phyloP scores from a whole-genome alignment of 2,888 invertebrate genomes.

The Acholoe squamosa region DNA sequence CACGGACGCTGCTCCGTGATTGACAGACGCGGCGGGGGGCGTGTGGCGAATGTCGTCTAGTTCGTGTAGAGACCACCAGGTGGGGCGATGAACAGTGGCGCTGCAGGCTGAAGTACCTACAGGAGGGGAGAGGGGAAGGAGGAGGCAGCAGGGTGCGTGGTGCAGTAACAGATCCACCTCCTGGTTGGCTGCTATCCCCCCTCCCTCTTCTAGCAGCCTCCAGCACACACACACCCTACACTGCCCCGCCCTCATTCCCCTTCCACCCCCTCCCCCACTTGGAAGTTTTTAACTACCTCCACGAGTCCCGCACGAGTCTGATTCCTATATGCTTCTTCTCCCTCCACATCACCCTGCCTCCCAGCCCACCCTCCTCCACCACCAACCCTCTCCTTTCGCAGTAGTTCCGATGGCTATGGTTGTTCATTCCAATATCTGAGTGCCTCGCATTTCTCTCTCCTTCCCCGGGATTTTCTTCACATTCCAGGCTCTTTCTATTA shows the following conservation, averaged over 20 bases:
- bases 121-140: background rate
- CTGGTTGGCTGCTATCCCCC: background rate
- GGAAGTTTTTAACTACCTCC: background rate
- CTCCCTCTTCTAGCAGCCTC: background rate
- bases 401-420: too few species aligned
- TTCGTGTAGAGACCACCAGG: background rate
- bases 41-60: background rate
- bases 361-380: too few species aligned
- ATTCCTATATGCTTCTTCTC: background rate
- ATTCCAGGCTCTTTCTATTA: too few species aligned
- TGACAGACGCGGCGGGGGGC: constrained; percentile 19
- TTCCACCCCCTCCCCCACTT: background rate
- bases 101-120: background rate
- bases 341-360: background rate
- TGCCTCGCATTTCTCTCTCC: too few species aligned
- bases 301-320: too few species aligned
- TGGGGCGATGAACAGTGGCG: background rate
- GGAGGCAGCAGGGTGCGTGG: background rate
- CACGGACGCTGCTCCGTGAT: constrained; percentile 29
- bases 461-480: too few species aligned
- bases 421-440: too few species aligned
- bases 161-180: constrained; percentile 30
- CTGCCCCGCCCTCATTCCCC: background rate
- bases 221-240: too few species aligned
- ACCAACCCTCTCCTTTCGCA: too few species aligned